Base-by-base conservation (phyloP, 1,140 invertebrate species). In the Drosophila varians region DNA sequence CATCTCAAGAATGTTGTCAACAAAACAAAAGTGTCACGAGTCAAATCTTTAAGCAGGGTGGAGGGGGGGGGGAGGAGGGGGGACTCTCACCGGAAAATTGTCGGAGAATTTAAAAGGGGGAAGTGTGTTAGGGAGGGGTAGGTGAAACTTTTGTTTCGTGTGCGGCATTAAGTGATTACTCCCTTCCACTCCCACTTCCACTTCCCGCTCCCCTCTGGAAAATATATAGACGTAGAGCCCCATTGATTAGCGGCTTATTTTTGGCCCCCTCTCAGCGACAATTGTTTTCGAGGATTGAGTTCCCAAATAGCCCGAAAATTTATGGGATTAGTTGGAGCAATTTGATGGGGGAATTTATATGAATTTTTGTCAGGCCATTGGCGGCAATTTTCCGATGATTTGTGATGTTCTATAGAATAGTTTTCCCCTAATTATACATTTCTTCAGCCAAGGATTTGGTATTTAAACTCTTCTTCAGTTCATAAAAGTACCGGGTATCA, bases 1-100 rank as follows among this genome's bases (percentile, higher is more conserved):
- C 76, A 84, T 84, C 73, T 84, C 82, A 86, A 84, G 80, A 84
- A 84, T 84, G 76, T 86, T 84, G 80, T 84, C 78, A 86, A 77
- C 76, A 84, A 84, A 86, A 84, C 66, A 84, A 84, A 38, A 84
- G 57, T 70, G 66, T 60, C 45, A 18, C 57, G 66, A 53, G 52
- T 51, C 28, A 56, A 40, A 60, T 31, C 28, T n/a, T 14, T 38
- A 14, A 5, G 34, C 12, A 14, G 12, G 3, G 3, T 36, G 4
- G 11, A 7, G 31, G 8, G 1, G 8, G 64, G 57, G 42, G 34
- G 3, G 16, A 16, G 1, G 4, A 4, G 34, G n/a, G 25, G 46
- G n/a, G 8, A 12, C 49, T 28, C 9, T 7, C 26, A 8, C 38
- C 9, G 7, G 40, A 46, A 66, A 53, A 28, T 19, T 36, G 56